These are phyloP conservation scores for Hemistola chrysoprasaria DNA, from an alignment of 2,888 invertebrate genomes.

Conservation along the genomic window DNA sequence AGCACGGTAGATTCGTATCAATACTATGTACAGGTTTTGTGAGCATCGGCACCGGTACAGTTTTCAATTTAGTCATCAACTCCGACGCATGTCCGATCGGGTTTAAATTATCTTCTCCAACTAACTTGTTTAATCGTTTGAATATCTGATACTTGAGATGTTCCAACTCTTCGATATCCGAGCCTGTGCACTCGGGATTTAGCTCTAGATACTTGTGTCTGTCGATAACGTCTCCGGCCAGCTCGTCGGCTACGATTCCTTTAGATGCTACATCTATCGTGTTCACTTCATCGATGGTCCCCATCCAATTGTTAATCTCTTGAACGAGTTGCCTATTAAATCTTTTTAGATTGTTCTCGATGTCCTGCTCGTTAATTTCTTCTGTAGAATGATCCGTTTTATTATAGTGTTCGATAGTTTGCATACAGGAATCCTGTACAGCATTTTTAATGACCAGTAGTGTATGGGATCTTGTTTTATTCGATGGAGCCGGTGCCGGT, in stretches of 20 bases:
- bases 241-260: slow-evolving; percentile 44
- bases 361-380: slow-evolving; percentile 30
- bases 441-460: slow-evolving; percentile 41
- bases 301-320: slow-evolving; percentile 57
- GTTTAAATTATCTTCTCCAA: slow-evolving; percentile 43
- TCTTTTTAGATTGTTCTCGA: slow-evolving; percentile 32
- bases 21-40: slow-evolving; percentile 11
- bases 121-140: slow-evolving; percentile 61
- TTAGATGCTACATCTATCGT: slow-evolving; percentile 34
- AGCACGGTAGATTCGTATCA: background rate
- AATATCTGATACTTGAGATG: slow-evolving; percentile 63
- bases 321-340: slow-evolving; percentile 42
- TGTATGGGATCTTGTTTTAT: slow-evolving; percentile 28
- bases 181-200: slow-evolving; percentile 34
- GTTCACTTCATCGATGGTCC: slow-evolving; percentile 34
- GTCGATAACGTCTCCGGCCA: slow-evolving; percentile 60
- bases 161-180: slow-evolving; percentile 51
- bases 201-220: slow-evolving; percentile 55
- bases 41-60: slow-evolving; percentile 42
- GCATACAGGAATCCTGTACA: slow-evolving; percentile 11
- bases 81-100: slow-evolving; percentile 45
- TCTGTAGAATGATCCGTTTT: slow-evolving; percentile 23
- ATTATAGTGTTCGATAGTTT: slow-evolving; percentile 8
- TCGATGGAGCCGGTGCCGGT: background rate
- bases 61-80: slow-evolving; percentile 50